These are phyloP conservation scores for Clitarchus hookeri DNA, from an alignment of 2,888 invertebrate genomes.

Conservation along the genomic window DNA sequence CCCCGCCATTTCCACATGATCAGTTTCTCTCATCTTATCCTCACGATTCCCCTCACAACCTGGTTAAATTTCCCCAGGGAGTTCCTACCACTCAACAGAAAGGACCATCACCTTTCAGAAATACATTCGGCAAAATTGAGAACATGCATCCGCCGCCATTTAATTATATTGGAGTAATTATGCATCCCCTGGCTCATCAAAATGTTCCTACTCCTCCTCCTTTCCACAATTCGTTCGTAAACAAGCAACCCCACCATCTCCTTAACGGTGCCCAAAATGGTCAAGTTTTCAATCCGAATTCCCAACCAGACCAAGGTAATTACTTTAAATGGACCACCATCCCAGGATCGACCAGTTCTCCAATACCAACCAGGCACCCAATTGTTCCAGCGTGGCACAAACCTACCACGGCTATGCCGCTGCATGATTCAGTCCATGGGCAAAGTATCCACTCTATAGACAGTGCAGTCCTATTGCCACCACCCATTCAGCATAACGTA, in stretches of 20 bases:
- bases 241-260: slow-evolving; percentile 30
- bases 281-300: slow-evolving; percentile 26
- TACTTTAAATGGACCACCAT: slow-evolving; percentile 28
- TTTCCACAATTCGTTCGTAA: neutral
- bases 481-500: slow-evolving; percentile 29
- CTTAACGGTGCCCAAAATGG: slow-evolving; percentile 31
- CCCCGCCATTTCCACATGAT: slow-evolving; percentile 15
- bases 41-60: neutral
- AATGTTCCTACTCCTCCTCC: neutral
- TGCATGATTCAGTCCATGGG: slow-evolving; percentile 30
- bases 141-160: slow-evolving; percentile 29
- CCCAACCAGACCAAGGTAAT: slow-evolving; percentile 16
- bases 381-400: slow-evolving; percentile 4
- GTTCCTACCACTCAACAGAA: slow-evolving; percentile 20
- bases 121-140: slow-evolving; percentile 25
- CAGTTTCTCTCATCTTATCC: slow-evolving; percentile 5
- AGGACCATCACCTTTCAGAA: slow-evolving; percentile 25
- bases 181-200: neutral
- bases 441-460: slow-evolving; percentile 27
- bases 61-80: neutral
- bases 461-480: slow-evolving; percentile 41
- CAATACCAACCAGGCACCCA: neutral
- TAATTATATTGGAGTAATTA: slow-evolving; percentile 21
- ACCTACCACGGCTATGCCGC: slow-evolving; percentile 24
- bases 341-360: neutral